Conservation (phyloP, 2,888 invertebrate genomes). For the Vannuccia rotundouncinata region DNA sequence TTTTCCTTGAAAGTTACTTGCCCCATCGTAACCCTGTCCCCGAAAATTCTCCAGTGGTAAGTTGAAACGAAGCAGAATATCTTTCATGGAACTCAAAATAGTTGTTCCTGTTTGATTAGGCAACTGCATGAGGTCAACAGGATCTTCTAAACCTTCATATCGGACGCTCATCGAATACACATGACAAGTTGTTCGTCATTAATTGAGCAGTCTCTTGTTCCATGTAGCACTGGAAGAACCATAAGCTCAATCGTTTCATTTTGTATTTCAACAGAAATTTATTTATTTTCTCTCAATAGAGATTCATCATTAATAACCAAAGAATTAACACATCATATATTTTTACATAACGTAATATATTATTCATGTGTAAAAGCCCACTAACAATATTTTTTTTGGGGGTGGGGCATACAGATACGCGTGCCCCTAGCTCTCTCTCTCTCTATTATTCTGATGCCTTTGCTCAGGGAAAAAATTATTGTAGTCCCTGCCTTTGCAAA, state of each 20-base stretch:
- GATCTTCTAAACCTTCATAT: slow-evolving; percentile 4
- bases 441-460: not conserved
- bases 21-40: slow-evolving; percentile 41
- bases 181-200: not conserved
- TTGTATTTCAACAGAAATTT: not conserved
- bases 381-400: not conserved
- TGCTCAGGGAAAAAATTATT: too few relatives aligned
- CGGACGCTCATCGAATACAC: not conserved
- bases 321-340: not conserved
- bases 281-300: not conserved
- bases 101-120: too few relatives aligned
- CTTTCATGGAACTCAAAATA: not conserved
- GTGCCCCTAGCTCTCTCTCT: not conserved
- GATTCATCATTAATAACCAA: not conserved
- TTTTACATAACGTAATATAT: not conserved
- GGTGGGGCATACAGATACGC: not conserved
- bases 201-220: not conserved
- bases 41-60: slow-evolving; percentile 37
- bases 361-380: not conserved
- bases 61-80: too few relatives aligned
- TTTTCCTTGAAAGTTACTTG: slow-evolving; percentile 28
- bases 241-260: too few relatives aligned
- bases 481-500: too few relatives aligned
- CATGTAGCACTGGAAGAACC: too few relatives aligned
- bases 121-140: too few relatives aligned